A percentile compares a stretch with the other conserved stretches of the same genome.
Conservation (phyloP, 2,113 vertebrate species). For the Syngnathus typhle region DNA sequence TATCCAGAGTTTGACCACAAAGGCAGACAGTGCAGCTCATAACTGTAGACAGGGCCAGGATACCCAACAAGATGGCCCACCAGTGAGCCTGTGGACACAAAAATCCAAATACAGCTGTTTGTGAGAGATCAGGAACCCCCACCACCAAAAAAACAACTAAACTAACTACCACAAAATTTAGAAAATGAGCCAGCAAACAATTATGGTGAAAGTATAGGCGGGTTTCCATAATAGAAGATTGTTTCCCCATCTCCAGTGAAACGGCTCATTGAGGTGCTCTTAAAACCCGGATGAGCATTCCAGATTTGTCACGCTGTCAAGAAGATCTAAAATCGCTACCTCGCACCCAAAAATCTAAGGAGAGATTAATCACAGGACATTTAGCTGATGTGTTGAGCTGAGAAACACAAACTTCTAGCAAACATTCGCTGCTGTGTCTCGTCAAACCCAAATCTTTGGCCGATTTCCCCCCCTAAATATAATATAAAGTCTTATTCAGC, state of each 20-base stretch:
- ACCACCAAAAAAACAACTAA: neutral
- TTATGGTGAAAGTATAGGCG: neutral
- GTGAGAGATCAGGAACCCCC: neutral
- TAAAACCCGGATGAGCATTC: conserved; percentile 33
- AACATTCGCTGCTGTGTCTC: conserved; percentile 16
- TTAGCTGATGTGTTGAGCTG: neutral
- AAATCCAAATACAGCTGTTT: neutral
- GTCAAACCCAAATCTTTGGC: neutral
- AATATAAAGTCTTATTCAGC: neutral
- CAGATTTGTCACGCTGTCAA: conserved; percentile 37
- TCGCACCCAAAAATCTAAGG: conserved; percentile 9
- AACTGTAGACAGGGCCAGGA: conserved; percentile 64
- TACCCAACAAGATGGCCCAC: conserved; percentile 72
- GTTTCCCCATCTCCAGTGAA: neutral
- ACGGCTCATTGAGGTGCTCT: conserved; percentile 3
- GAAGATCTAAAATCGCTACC: conserved; percentile 13
- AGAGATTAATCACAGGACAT: conserved; percentile 15
- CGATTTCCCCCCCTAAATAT: too few relatives aligned
- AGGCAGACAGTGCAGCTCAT: conserved; percentile 71
- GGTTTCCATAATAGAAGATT: neutral
- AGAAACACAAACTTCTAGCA: neutral
- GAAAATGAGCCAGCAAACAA: neutral
- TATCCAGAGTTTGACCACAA: conserved; percentile 60
- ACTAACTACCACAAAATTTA: neutral
- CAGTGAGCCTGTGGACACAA: conserved; percentile 61